Base-by-base conservation (phyloP, 2,113 vertebrate genomes). In the Microtus ochrogaster region DNA sequence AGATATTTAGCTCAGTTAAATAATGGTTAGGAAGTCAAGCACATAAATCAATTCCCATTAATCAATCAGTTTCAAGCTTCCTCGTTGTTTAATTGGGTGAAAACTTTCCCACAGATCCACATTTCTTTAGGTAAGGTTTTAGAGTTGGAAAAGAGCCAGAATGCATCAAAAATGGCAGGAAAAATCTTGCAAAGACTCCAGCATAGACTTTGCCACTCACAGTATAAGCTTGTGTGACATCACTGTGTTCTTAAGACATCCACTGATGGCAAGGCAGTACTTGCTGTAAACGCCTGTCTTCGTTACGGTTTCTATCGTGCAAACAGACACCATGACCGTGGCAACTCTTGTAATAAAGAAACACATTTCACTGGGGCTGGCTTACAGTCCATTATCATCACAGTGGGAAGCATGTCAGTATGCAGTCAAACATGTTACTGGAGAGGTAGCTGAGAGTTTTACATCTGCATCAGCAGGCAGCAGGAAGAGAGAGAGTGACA, bases 221-320 rank as follows among this genome's bases (percentile, higher is more conserved):
- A 77, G 26, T 68, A 85, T 8, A 82, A 61, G 39, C 10, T 68
- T 49, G 1, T 77, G 39, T 93, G 68, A 95, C 92, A 94, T 94
- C n/a, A 65, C 52, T 36, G 2, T 82, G 89, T 92, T 91, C 72
- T 96, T 97, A 90, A 96, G 88, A 90, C 81, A 90, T 90, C 94
- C 90, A 82, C 22, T 19, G 63, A 90, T 94, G 85, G 65, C 73
- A 85, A 24, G 52, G 44, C 19, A 92, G 44, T 13, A 26, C 22
- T 39, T 39, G 12, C 52, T 82, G 12, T 16, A 82, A 47, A 61
- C 17, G 22, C 21, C 36, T 39, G 13, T 39, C 21, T 82, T 82
- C 2, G 1, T 49, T 17, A 83, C 3, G 22, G 14, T 83, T 82
- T 61, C 7, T 61, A 39, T 39, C 39, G 7, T 41, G n/a, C 16